Percentiles rank a stretch among this genome's conserved stretches.
phyloP scores from a whole-genome alignment of 2,797 vertebrate species.

The Oryzias sinensis region DNA sequence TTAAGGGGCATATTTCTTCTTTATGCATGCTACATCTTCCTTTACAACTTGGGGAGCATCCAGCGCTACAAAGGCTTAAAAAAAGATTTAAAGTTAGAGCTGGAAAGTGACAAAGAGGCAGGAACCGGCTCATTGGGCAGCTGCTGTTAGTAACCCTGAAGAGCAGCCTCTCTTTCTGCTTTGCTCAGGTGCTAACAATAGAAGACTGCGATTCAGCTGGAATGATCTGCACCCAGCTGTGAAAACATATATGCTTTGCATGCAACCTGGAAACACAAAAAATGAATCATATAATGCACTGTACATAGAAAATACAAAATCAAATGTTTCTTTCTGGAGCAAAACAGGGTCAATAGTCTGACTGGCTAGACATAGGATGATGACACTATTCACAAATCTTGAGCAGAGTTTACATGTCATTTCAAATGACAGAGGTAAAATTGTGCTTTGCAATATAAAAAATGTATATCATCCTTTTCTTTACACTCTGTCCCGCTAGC shows the following conservation, averaged over 20 bases:
- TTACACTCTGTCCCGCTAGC: no score
- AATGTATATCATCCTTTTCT: no score
- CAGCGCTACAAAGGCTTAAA: neutral
- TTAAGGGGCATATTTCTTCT: slow-evolving; percentile 2
- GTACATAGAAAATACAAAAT: no score
- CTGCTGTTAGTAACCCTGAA: slow-evolving; percentile 3
- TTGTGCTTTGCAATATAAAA: no score
- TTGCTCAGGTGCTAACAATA: slow-evolving; percentile 2
- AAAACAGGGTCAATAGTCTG: no score
- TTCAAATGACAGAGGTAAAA: no score
- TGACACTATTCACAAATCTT: no score
- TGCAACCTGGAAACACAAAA: no score
- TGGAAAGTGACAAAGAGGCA: slow-evolving; percentile 5
- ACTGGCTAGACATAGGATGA: no score
- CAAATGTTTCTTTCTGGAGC: no score
- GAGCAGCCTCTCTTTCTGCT: slow-evolving; percentile 12
- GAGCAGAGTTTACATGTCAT: no score
- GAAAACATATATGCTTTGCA: neutral
- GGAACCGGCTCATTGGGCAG: slow-evolving; percentile 11
- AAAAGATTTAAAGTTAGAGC: neutral
- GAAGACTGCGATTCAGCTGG: slow-evolving; percentile 14
- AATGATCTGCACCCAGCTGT: slow-evolving; percentile 7
- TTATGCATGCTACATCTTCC: neutral
- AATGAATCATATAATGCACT: no score
- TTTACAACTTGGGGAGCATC: neutral